These are phyloP conservation scores for Tigriopus japonicus DNA, from an alignment of 1,140 invertebrate species.

Conservation along the genomic window DNA sequence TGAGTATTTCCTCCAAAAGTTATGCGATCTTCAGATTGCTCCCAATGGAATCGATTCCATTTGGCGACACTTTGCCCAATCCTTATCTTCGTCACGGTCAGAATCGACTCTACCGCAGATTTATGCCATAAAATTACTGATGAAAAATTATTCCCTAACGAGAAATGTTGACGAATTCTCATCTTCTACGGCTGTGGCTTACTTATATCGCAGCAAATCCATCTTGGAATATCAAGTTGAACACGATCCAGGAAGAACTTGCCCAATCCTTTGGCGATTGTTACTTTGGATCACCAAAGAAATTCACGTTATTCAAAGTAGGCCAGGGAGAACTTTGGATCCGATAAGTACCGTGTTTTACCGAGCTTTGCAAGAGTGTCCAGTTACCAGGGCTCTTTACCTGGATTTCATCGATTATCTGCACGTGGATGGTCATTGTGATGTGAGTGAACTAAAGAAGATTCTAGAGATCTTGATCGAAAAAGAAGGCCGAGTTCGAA, in stretches of 20 bases:
- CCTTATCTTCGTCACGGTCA: background rate
- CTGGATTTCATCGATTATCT: constrained; percentile 23
- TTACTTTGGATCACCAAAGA: background rate
- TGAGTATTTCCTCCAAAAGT: background rate
- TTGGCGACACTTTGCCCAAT: background rate
- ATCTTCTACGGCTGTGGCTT: background rate
- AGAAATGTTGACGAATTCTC: background rate
- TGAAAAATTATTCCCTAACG: background rate
- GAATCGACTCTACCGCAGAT: background rate
- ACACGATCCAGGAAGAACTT: background rate
- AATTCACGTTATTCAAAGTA: background rate
- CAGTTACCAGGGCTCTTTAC: constrained; percentile 27
- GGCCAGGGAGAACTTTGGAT: background rate
- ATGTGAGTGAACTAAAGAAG: constrained; percentile 19
- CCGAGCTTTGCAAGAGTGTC: constrained; percentile 25
- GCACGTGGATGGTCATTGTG: background rate
- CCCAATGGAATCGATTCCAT: background rate
- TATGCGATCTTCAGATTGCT: background rate
- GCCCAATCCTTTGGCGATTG: constrained; percentile 11
- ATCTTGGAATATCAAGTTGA: constrained; percentile 10
- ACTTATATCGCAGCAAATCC: background rate
- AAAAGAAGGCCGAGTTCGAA: constrained; percentile 25
- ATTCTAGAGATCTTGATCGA: constrained; percentile 25
- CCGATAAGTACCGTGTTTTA: constrained; percentile 21
- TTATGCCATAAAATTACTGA: background rate